Base-by-base conservation (phyloP, 2,113 vertebrate genomes). In the Colossoma macropomum region DNA sequence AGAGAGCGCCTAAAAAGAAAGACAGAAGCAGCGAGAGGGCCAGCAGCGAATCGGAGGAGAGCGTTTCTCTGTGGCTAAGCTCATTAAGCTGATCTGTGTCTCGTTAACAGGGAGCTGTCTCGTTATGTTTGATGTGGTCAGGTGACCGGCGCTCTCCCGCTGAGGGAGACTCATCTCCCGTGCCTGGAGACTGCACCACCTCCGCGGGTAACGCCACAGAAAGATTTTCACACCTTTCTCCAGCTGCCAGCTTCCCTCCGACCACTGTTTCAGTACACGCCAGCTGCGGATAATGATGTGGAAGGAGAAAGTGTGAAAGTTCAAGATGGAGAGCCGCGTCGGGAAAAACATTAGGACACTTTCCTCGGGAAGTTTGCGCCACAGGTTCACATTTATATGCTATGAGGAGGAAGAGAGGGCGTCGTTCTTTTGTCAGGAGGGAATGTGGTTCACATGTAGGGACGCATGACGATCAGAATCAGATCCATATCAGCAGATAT, bases 11-110 rank as follows among this genome's bases (percentile, higher is more conserved):
- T 45, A 82, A 45, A 52, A n/a, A 48, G 34, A 48, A n/a, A 65
- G 48, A n/a, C 32, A 56, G 38, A 59, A 59, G 62, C 59, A 52
- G 8, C 45, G 25, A 74, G 45, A 45, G 2, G 12, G 25, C 30
- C 10, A 62, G 19, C 48, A 45, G 66, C 8, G 60, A 56, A 62
- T 13, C 23, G 38, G 48, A 52, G 63, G 41, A 45, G 16, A 73
- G 50, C 48, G 59, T 62, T n/a, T 60, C 80, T 79, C 79, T 23
- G 59, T 13, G 66, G 73, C 63, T 80, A 76, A 80, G 74, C 83
- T 83, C 80, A 77, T 87, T 85, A 83, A 78, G 60, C 84, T 85
- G 81, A 87, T 80, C 77, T 77, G 73, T 52, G 56, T 85, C 80
- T 87, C 73, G 75, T 80, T 83, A 85, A 83, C 69, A 77, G 50